Conservation (phyloP, 2,888 invertebrate genomes). For the Lamproptera curius region DNA sequence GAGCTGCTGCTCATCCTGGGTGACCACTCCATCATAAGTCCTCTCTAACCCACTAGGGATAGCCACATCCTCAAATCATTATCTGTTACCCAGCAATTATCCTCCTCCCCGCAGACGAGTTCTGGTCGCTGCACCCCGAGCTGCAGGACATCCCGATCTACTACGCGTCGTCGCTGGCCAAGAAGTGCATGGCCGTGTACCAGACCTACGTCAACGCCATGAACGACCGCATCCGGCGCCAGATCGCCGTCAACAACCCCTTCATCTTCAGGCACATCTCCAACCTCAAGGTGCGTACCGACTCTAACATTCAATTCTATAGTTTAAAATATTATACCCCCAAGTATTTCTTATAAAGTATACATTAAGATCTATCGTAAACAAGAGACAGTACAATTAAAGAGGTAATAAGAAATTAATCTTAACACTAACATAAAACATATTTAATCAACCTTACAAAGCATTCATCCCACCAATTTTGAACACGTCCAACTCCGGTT, state of each 20-base stretch:
- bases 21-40: slow-evolving; percentile 34
- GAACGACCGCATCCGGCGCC: slow-evolving; percentile 97
- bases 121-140: slow-evolving; percentile 98
- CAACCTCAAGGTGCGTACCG: slow-evolving; percentile 86
- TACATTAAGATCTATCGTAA: no score
- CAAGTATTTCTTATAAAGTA: no score
- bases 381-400: no score
- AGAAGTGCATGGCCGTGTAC: slow-evolving; percentile 99
- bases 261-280: slow-evolving; percentile 99
- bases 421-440: no score
- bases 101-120: slow-evolving; percentile 98
- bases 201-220: slow-evolving; percentile 99
- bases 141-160: slow-evolving; percentile 99
- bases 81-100: no score
- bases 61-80: no score
- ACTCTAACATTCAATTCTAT: no score
- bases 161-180: slow-evolving; percentile 98
- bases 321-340: no score
- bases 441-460: slow-evolving; percentile 28
- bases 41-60: no score
- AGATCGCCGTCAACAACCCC: slow-evolving; percentile 98
- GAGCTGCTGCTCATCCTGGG: slow-evolving; percentile 93
- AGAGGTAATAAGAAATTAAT: no score
- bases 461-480: slow-evolving; percentile 67
- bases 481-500: slow-evolving; percentile 82